phyloP scores from a whole-genome alignment of 2,888 invertebrate species.

The Automeris io region DNA sequence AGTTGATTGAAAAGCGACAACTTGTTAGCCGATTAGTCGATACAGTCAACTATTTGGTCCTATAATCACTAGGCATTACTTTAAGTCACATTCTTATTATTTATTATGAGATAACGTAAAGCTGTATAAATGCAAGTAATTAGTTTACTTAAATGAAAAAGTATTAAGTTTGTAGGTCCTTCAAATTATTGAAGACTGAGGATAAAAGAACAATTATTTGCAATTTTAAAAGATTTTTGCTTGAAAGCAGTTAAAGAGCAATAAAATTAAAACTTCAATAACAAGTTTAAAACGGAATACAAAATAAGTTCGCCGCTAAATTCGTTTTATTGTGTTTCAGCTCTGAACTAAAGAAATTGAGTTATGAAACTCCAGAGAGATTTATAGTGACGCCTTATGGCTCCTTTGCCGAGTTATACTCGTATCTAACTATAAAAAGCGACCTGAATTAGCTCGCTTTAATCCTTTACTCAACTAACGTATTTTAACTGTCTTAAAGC shows the following conservation, averaged over 20 bases:
- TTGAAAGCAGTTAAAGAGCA: conserved; percentile 7
- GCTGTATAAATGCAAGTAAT: too few relatives aligned
- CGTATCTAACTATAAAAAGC: conserved; percentile 14
- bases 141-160: too few relatives aligned
- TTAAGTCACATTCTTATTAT: too few relatives aligned
- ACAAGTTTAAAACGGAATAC: conserved; percentile 17
- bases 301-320: conserved; percentile 22
- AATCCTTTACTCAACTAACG: conserved; percentile 18
- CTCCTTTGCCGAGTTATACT: conserved; percentile 13
- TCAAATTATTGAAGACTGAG: too few relatives aligned
- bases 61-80: too few relatives aligned
- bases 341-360: conserved; percentile 38
- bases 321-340: conserved; percentile 36
- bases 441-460: conserved; percentile 12
- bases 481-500: conserved; percentile 19
- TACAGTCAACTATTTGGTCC: too few relatives aligned
- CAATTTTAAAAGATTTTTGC: conserved; percentile 7
- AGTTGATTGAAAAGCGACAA: too few relatives aligned
- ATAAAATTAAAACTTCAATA: conserved; percentile 15
- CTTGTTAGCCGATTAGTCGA: too few relatives aligned
- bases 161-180: too few relatives aligned
- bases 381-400: conserved; percentile 46
- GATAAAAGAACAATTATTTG: too few relatives aligned
- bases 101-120: too few relatives aligned
- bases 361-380: conserved; percentile 45